Evolutionary conservation across 2,797 vertebrate species (phyloP), one percentile per base, ranked within the genome.

Genomic region (Gambusia yucatana): DNA sequence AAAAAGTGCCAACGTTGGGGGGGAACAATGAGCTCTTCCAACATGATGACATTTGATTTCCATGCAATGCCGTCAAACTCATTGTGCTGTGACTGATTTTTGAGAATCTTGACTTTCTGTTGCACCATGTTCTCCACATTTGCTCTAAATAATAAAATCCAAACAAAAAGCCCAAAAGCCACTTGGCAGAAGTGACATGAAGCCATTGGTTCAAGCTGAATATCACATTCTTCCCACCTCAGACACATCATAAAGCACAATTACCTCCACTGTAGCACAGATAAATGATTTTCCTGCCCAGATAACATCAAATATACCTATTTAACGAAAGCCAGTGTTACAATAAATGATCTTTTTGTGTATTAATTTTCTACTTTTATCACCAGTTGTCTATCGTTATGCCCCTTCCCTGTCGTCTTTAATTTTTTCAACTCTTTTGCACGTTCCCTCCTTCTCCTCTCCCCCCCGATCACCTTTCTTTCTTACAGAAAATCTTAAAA

Each of bases 401-500:
- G 13, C 81, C 82, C 77, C 44, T 47, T 78, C 48, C 57, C 39
- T 85, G 30, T 82, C 63, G n/a, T 83, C 10, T 72, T 30, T 52
- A 78, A 39, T n/a, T 81, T 69, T 88, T 89, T 82, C 77, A 78
- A 11, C 81, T 77, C 77, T 73, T 84, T 80, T 84, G 46, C 78
- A 44, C 77, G n/a, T 76, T 78, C 46, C 72, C 61, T 80, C 79
- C 74, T 72, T 73, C 70, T 63, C 48, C 67, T 39, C 77, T 77
- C 46, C 76, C 52, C 84, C 85, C 82, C 86, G 81, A 87, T 89
- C 81, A 80, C 91, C 91, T 93, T 92, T 92, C 88, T 93, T 91
- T 93, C 88, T 90, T 87, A 87, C 88, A 89, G 90, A 91, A 94
- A 94, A 94, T 94, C 91, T 70, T 95, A 94, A 92, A 94, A 93